These are phyloP conservation scores for Oryzias curvinotus DNA, from an alignment of 2,113 vertebrate genomes.

Conservation along the genomic window DNA sequence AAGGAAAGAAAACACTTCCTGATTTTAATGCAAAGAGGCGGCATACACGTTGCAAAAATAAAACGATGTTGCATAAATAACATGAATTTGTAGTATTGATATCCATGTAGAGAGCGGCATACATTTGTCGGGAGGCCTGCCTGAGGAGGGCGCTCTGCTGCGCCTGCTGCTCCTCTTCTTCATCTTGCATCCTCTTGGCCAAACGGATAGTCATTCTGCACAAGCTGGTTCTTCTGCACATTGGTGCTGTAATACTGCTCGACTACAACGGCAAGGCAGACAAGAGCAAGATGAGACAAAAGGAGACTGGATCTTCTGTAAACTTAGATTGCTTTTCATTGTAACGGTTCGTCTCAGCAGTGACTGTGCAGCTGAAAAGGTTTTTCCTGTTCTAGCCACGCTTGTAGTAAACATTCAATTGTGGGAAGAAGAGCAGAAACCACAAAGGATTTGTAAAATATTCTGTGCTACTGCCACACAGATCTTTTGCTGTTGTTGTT, in stretches of 20 bases:
- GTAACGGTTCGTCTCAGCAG: no score
- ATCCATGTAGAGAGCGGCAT: conserved; percentile 22
- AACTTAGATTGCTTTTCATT: no score
- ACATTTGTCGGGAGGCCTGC: conserved; percentile 64
- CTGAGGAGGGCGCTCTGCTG: conserved; percentile 46
- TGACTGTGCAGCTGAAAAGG: background rate
- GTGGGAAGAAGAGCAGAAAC: no score
- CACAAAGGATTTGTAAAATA: no score
- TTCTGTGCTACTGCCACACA: no score
- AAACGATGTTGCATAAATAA: conserved; percentile 1
- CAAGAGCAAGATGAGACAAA: background rate
- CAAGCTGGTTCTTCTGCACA: conserved; percentile 76
- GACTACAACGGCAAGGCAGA: conserved; percentile 43
- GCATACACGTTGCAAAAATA: background rate
- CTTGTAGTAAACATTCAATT: no score
- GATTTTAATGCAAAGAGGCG: background rate
- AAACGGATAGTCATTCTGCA: conserved; percentile 76
- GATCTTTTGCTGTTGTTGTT: no score
- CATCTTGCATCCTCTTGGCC: conserved; percentile 74
- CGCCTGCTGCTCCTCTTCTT: conserved; percentile 70
- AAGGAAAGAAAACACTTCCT: background rate
- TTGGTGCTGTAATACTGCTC: conserved; percentile 80
- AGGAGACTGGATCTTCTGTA: no score
- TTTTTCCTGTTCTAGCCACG: no score
- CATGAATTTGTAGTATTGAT: background rate